Evolutionary conservation across 2,113 vertebrate genomes (phyloP).

Genomic region (Mugil cephalus): DNA sequence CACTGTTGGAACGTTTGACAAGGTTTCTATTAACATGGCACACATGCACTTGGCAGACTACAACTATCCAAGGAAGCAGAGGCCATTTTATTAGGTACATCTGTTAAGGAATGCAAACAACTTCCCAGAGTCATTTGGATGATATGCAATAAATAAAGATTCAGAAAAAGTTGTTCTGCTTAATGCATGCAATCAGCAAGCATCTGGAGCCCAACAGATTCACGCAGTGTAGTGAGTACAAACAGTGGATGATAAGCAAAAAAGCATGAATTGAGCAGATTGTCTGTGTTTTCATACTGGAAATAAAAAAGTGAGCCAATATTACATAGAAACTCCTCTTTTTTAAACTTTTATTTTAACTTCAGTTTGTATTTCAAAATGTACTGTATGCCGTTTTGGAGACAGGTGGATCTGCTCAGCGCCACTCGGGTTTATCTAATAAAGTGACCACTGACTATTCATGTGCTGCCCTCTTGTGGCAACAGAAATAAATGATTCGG

Average conservation of each 20-base stretch:
- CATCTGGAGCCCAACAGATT: neutral
- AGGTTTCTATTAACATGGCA: constrained; percentile 18
- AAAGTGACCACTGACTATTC: no score
- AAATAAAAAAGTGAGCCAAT: no score
- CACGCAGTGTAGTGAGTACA: constrained; percentile 1
- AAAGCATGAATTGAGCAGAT: constrained; percentile 21
- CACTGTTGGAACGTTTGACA: constrained; percentile 23
- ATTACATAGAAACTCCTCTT: no score
- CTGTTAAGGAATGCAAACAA: neutral
- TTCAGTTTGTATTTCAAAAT: neutral
- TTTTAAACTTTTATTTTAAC: no score
- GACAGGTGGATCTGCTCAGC: neutral
- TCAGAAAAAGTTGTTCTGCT: neutral
- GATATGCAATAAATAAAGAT: neutral
- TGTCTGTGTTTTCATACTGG: neutral
- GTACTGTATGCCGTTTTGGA: neutral
- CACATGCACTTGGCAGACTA: neutral
- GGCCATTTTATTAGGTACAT: constrained; percentile 6
- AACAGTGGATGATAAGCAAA: neutral
- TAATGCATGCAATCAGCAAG: neutral
- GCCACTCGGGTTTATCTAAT: neutral
- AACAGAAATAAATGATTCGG: neutral
- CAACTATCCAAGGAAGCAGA: no score
- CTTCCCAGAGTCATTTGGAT: neutral
- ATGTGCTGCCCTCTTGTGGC: constrained; percentile 71